Conservation (phyloP, 2,797 vertebrate species). For the Cyclopterus lumpus region DNA sequence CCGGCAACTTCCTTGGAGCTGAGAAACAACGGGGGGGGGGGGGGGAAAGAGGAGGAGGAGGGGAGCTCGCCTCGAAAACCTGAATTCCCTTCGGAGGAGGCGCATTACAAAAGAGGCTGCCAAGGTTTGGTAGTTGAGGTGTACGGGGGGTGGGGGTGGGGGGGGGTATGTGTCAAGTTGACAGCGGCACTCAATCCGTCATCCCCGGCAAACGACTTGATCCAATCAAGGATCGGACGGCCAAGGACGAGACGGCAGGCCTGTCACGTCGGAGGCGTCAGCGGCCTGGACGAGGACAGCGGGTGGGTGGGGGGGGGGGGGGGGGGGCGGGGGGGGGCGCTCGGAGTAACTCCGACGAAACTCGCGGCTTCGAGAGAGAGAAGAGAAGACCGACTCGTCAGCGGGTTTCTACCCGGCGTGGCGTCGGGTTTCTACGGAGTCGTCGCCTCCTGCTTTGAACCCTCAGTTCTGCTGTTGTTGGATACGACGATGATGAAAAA, state of each 20-base stretch:
- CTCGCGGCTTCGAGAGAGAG: slow-evolving; percentile 46
- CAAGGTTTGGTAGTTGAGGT: slow-evolving; percentile 34
- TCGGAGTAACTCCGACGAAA: too few relatives aligned
- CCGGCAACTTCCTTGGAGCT: slow-evolving; percentile 53
- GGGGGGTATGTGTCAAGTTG: slow-evolving; percentile 67
- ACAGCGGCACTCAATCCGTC: slow-evolving; percentile 77
- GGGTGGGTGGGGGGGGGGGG: too few relatives aligned
- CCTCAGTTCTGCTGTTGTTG: too few relatives aligned
- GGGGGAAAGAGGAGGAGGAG: background rate
- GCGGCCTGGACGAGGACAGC: slow-evolving; percentile 57
- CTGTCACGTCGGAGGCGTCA: slow-evolving; percentile 80
- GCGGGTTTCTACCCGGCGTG: too few relatives aligned
- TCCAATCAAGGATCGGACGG: slow-evolving; percentile 63
- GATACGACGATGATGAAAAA: too few relatives aligned
- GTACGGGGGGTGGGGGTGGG: background rate
- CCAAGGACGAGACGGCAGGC: slow-evolving; percentile 71
- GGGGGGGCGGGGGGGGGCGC: too few relatives aligned
- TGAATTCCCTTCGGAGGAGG: slow-evolving; percentile 39
- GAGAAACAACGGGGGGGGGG: background rate
- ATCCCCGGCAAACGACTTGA: slow-evolving; percentile 70
- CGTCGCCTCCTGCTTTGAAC: too few relatives aligned
- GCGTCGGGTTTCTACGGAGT: too few relatives aligned
- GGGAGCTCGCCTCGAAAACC: slow-evolving; percentile 35
- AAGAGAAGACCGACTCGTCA: too few relatives aligned
- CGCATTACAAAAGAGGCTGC: slow-evolving; percentile 62